Base-by-base conservation (phyloP, 2,888 invertebrate genomes). In the Callyntrura guangdongensis region DNA sequence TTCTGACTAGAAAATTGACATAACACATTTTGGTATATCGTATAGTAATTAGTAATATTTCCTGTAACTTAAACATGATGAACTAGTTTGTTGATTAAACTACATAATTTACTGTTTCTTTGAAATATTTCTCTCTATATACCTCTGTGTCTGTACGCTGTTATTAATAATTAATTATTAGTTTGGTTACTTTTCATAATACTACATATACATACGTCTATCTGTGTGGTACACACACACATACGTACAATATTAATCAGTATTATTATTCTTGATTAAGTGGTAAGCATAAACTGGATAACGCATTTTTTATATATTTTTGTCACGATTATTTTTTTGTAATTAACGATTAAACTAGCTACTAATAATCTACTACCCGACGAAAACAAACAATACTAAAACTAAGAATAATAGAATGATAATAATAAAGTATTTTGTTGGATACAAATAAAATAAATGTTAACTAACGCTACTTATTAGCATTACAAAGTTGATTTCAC, bases 1-100 rank as follows among this genome's bases (percentile, higher is more conserved):
- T 90, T 90, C 86, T 90, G 90, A 90, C 90, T 90, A 90, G 90
- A 90, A 90, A 90, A 86, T 86, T 90, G 90, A 90, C 90, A 90
- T 90, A 90, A 90, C 90, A 90, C 90, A 90, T 90, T 90, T 87
- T 90, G 90, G 90, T 90, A 90, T 61, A 90, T 87, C 83, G 86
- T 86, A 87, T 87, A 79, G 49, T 79, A 77, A 74, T 74, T 36
- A 53, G 59, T 27, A 59, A 12, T 36, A 79, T 79, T 72, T 67
- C 25, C n/a, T 86, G 69, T 74, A 90, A 86, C 86, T 90, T 86
- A 90, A 89, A 74, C 79, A 85, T 90, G 47, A 49, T 79, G 67
- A 81, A 72, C 81, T 86, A 82, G 86, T 81, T 64, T 67, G 47
- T 61, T 86, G 59, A 72, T 72, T 90, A 79, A 72, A 61, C 17